phyloP scores from a whole-genome alignment of 2,113 vertebrate genomes.

The Pleuronectes platessa region DNA sequence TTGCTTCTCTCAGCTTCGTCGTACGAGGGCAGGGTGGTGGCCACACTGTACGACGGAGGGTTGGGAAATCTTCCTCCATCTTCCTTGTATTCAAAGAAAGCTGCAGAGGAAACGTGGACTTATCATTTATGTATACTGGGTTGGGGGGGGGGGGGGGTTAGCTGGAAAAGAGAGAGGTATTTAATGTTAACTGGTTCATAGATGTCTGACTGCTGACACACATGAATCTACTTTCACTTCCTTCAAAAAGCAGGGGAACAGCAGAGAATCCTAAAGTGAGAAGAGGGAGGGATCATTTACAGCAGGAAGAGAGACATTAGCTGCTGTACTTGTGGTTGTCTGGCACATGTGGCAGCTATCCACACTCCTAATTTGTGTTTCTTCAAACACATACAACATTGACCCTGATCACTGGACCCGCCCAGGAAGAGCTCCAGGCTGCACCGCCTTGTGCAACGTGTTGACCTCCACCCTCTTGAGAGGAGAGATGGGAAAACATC shows the following conservation, averaged over 20 bases:
- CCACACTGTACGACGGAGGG: slow-evolving; percentile 96
- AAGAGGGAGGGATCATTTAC: not conserved
- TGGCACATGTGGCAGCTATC: slow-evolving; percentile 40
- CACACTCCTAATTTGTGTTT: slow-evolving; percentile 27
- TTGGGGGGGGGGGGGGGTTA: not conserved
- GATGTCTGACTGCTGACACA: slow-evolving; percentile 7
- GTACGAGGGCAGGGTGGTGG: slow-evolving; percentile 94
- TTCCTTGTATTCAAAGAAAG: slow-evolving; percentile 97
- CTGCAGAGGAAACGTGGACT: slow-evolving; percentile 68
- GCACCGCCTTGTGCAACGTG: slow-evolving; percentile 36
- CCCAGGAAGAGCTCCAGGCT: slow-evolving; percentile 37
- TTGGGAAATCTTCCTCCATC: slow-evolving; percentile 92
- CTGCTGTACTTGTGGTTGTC: slow-evolving; percentile 12
- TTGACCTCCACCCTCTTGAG: slow-evolving; percentile 45
- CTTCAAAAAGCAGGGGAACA: slow-evolving; percentile 5
- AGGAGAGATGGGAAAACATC: slow-evolving; percentile 29
- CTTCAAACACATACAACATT: slow-evolving; percentile 29
- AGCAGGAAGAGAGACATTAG: slow-evolving; percentile 24
- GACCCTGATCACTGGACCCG: slow-evolving; percentile 33
- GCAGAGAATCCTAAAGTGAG: slow-evolving; percentile 5
- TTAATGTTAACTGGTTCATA: not conserved
- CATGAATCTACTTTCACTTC: slow-evolving; percentile 43
- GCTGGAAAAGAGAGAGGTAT: not conserved
- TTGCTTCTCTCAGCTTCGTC: slow-evolving; percentile 97
- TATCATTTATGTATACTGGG: not conserved